Evolutionary conservation across 2,113 vertebrate genomes (phyloP), one percentile per base, ranked within the genome.

Genomic region (Lasiurus cinereus): DNA sequence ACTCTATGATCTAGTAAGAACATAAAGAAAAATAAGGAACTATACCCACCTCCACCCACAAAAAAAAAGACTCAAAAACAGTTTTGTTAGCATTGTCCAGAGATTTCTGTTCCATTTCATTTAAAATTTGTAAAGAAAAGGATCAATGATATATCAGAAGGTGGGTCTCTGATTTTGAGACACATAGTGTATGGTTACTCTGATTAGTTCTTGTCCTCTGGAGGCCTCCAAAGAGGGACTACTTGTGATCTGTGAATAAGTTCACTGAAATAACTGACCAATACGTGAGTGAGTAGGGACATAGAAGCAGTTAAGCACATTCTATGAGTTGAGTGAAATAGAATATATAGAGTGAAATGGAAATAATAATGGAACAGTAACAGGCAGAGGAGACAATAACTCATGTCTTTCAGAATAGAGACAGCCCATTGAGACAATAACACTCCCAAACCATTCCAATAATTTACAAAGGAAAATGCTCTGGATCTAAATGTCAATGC

Each of bases 81-180:
- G 31, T 83, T 94, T 95, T 69, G 9, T 72, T 54, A 73, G 3
- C 9, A 18, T 73, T 88, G n/a, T 48, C 24, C 43, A 79, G 67
- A 94, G 6, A 50, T 74, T 95, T 84, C 64, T 73, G 48, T 74
- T 94, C 50, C 29, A 88, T 79, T 88, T 93, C 33, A 82, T 31
- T 83, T 88, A 85, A 1, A 56, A 72, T 83, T 72, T 92, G 10
- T 33, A 92, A 95, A 87, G 77, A 70, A 80, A 82, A 80, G 59
- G 83, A 70, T 73, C 92, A 82, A 62, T 21, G 48, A 72, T 59
- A 6, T 11, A 78, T 86, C 33, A 78, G 76, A 94, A 87, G 90
- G 7, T 11, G 10, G 12, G 52, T 80, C 62, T 64, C 33, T 88
- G 87, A 79, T 83, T 86, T 82, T 89, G 50, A 93, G 93, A 94